Evolutionary conservation across 2,888 invertebrate species (phyloP).

Genomic region (Gymnosoma rotundatum): DNA sequence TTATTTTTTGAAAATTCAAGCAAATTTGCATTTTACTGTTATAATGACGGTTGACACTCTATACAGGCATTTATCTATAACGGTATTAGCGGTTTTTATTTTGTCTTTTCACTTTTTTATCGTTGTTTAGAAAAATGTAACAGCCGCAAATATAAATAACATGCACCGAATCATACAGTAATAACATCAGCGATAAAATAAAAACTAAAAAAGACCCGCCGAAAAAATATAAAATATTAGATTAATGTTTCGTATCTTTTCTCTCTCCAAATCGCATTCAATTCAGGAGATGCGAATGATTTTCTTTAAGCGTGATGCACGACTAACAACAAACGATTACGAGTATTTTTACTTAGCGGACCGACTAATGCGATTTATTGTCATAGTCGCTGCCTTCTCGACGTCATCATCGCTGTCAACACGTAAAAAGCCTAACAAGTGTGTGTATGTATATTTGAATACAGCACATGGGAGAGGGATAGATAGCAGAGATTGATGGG

Average conservation of each 20-base stretch:
- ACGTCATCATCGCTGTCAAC: conserved; percentile 25
- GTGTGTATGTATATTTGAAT: conserved; percentile 12
- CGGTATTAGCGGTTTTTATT: not conserved
- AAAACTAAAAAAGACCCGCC: not conserved
- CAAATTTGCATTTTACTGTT: conserved; percentile 22
- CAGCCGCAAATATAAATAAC: conserved; percentile 8
- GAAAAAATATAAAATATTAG: not conserved
- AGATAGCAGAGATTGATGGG: conserved; percentile 12
- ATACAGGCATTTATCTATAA: not conserved
- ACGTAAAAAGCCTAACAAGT: not conserved
- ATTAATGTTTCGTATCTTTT: conserved; percentile 5
- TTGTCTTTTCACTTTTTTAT: not conserved
- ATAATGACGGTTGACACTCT: not conserved
- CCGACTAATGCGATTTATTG: conserved; percentile 60
- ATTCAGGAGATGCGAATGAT: conserved; percentile 52
- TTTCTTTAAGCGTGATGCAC: conserved; percentile 63
- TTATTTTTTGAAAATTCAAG: not conserved
- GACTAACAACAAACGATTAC: conserved; percentile 64
- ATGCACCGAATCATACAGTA: conserved; percentile 4
- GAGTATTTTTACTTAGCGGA: conserved; percentile 53
- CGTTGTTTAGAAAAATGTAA: conserved; percentile 13
- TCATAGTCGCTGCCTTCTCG: conserved; percentile 12
- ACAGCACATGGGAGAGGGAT: conserved; percentile 26
- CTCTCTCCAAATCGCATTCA: conserved; percentile 17
- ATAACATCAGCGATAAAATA: not conserved